Conservation (phyloP, 2,797 vertebrate species). For the Gorsachius magnificus region DNA sequence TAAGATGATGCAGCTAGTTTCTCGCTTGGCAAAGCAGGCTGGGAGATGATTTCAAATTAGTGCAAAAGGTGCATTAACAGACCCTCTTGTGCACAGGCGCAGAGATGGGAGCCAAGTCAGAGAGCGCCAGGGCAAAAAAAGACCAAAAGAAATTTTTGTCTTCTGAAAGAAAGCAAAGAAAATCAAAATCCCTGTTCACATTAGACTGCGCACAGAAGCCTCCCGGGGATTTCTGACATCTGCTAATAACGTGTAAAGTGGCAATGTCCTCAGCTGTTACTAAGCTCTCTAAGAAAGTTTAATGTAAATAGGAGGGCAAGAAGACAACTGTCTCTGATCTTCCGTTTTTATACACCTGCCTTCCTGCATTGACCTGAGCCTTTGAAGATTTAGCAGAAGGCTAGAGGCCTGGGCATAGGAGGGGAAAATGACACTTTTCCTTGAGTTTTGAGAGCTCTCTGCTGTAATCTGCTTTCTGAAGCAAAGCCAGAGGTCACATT, state of each 20-base stretch:
- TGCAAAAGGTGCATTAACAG: not conserved
- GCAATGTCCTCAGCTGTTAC: not conserved
- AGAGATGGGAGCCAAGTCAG: not conserved
- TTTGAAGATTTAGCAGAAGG: not conserved
- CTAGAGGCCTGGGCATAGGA: not conserved
- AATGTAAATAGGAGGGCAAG: not conserved
- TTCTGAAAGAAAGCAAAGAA: not conserved
- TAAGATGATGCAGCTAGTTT: conserved; percentile 20
- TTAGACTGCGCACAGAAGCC: not conserved
- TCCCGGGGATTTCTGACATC: not conserved
- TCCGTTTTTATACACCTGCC: not conserved
- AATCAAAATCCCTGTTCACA: not conserved
- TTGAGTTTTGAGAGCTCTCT: not conserved
- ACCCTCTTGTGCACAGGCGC: not conserved
- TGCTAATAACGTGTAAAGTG: not conserved
- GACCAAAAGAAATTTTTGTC: not conserved
- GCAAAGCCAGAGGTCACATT: not conserved
- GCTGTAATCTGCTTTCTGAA: not conserved
- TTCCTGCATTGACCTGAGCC: not conserved
- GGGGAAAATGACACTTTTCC: not conserved
- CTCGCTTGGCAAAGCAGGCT: conserved; percentile 2
- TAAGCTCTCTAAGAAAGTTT: not conserved
- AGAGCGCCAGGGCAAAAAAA: not conserved
- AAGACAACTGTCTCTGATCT: not conserved
- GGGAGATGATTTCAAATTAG: not conserved